Conservation (phyloP, 2,888 invertebrate genomes). For the Volucella inflata region DNA sequence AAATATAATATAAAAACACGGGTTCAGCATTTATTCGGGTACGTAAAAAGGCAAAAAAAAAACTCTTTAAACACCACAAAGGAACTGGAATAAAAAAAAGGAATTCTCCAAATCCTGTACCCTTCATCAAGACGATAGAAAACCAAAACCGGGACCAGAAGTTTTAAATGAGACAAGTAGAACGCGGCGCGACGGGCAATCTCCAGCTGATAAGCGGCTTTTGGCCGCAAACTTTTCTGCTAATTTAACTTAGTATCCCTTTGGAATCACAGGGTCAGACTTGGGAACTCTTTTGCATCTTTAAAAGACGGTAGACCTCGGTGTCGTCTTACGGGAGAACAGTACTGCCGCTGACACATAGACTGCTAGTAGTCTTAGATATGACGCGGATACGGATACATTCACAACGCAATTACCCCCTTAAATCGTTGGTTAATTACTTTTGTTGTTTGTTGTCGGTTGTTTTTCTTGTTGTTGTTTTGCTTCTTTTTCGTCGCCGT, state of each 20-base stretch:
- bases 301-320: slow-evolving; percentile 34
- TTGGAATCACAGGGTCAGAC: slow-evolving; percentile 49
- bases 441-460: slow-evolving; percentile 72
- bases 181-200: slow-evolving; percentile 39
- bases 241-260: slow-evolving; percentile 68
- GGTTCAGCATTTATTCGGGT: slow-evolving; percentile 64
- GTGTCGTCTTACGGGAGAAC: slow-evolving; percentile 49
- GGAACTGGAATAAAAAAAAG: slow-evolving; percentile 23
- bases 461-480: slow-evolving; percentile 38
- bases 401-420: slow-evolving; percentile 71
- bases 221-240: slow-evolving; percentile 68
- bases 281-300: slow-evolving; percentile 42
- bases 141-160: background rate
- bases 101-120: slow-evolving; percentile 48
- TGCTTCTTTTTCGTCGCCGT: slow-evolving; percentile 26
- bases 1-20: slow-evolving; percentile 32
- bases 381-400: slow-evolving; percentile 26
- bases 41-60: slow-evolving; percentile 38
- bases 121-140: slow-evolving; percentile 20
- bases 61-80: slow-evolving; percentile 61
- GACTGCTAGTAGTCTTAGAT: background rate
- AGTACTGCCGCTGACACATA: slow-evolving; percentile 4
- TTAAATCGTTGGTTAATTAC: slow-evolving; percentile 75
- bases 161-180: background rate
- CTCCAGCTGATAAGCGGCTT: slow-evolving; percentile 68